phyloP scores from a whole-genome alignment of 2,113 vertebrate species.

The Castor canadensis region DNA sequence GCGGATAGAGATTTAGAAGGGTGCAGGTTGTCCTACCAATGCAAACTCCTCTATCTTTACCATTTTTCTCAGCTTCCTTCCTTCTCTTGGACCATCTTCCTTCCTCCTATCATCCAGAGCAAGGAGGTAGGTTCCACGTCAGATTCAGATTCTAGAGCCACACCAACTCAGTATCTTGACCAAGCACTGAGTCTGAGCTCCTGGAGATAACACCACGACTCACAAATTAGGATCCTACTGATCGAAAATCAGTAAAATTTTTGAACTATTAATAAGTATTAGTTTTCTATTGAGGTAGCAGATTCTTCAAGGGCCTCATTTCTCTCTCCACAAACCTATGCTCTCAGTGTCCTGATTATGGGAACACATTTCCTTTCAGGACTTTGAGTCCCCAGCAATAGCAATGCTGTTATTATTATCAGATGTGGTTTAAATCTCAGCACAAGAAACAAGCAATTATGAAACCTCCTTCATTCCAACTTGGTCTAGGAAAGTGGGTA shows the following conservation, averaged over 20 bases:
- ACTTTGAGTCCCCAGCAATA: neutral
- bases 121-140: too few species aligned
- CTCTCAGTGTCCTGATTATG: neutral
- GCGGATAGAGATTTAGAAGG: neutral
- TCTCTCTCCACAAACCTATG: neutral
- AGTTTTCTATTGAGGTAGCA: neutral
- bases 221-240: neutral
- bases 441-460: neutral
- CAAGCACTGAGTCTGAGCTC: neutral
- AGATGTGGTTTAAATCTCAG: neutral
- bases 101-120: neutral
- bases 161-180: neutral
- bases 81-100: neutral
- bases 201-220: neutral
- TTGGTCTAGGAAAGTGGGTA: neutral
- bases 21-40: accelerated
- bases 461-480: neutral
- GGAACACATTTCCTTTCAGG: neutral
- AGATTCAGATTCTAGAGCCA: neutral
- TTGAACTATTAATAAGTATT: neutral
- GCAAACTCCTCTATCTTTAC: neutral
- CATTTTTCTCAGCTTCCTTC: neutral
- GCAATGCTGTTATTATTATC: neutral
- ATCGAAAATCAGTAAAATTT: neutral
- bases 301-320: neutral